Evolutionary conservation across 2,797 vertebrate species (phyloP).

Genomic region (Mionectes olivaceus): DNA sequence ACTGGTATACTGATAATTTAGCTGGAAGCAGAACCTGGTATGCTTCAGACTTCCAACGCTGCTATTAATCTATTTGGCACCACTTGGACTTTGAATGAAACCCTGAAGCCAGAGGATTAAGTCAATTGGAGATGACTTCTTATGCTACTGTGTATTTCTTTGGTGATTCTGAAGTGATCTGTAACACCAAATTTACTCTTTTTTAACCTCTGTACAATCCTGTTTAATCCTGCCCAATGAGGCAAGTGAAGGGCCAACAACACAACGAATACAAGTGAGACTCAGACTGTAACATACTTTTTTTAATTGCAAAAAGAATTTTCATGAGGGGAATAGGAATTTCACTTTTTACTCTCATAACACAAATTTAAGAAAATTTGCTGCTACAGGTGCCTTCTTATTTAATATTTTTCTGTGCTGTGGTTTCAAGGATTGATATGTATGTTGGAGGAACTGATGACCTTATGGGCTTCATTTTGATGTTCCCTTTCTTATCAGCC

Average conservation of each 20-base stretch:
- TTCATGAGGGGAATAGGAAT: neutral
- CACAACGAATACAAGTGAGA: neutral
- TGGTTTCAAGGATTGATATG: slow-evolving; percentile 86
- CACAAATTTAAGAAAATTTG: neutral
- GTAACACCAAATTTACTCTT: neutral
- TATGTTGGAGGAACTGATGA: slow-evolving; percentile 85
- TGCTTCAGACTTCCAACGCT: neutral
- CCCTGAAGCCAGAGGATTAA: neutral
- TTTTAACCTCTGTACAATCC: neutral
- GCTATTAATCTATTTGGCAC: neutral
- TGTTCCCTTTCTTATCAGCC: slow-evolving; percentile 70
- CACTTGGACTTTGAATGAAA: neutral
- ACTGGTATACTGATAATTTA: neutral
- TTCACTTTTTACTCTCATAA: neutral
- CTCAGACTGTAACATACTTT: neutral
- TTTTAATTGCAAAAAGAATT: neutral
- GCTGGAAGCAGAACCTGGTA: neutral
- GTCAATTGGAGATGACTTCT: neutral
- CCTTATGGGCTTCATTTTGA: slow-evolving; percentile 84
- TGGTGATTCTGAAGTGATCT: neutral
- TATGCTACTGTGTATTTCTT: neutral
- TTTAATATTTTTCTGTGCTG: neutral
- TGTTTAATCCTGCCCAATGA: neutral
- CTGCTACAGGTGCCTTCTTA: neutral
- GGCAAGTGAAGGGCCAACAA: neutral